phyloP scores from a whole-genome alignment of 64 coral and sea anemone species.

The Stylophora pistillata region DNA sequence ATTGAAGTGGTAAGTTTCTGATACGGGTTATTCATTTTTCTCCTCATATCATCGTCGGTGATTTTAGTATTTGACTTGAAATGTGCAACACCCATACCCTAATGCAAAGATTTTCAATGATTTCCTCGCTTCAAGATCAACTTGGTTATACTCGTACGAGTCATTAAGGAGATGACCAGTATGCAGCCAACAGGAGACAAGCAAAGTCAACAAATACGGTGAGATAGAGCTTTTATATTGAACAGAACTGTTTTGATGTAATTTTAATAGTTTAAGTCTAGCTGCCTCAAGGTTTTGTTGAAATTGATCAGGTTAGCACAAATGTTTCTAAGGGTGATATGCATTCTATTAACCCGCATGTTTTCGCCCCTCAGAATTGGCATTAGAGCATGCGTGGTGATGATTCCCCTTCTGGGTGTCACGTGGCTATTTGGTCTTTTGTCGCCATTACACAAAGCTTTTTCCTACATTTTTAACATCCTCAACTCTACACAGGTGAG shows the following conservation, averaged over 20 bases:
- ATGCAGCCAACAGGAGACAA: background rate
- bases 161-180: background rate
- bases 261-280: too few relatives aligned
- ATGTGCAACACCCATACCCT: too few relatives aligned
- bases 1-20: background rate
- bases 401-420: background rate
- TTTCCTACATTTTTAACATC: background rate
- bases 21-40: background rate
- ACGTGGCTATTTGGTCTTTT: background rate
- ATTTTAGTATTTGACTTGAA: background rate
- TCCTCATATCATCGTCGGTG: too few relatives aligned
- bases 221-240: background rate
- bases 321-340: too few relatives aligned
- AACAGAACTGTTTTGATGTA: too few relatives aligned
- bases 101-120: too few relatives aligned
- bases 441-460: slow-evolving; percentile 3
- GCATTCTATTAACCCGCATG: too few relatives aligned
- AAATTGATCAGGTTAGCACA: too few relatives aligned
- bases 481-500: background rate
- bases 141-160: background rate
- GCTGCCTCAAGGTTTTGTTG: too few relatives aligned
- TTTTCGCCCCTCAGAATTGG: background rate
- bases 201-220: background rate
- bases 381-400: background rate
- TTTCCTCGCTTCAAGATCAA: background rate